Conservation (phyloP, 1,140 invertebrate genomes). For the Trachymyrmex cornetzi region DNA sequence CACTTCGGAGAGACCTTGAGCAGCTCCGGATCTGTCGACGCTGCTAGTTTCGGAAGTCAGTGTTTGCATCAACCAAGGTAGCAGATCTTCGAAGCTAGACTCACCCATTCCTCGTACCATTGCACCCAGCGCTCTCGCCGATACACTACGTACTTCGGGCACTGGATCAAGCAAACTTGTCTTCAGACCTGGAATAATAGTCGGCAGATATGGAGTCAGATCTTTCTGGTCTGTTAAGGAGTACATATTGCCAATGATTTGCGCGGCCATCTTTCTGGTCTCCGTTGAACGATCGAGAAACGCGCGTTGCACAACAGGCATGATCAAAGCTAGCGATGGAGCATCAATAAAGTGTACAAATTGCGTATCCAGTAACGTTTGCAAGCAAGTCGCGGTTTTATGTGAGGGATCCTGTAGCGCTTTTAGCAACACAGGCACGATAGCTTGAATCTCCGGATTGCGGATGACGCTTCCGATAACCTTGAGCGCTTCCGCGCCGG, state of each 20-base stretch:
- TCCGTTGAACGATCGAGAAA: constrained; percentile 99
- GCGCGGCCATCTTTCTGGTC: constrained; percentile 99
- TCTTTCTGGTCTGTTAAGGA: constrained; percentile 99
- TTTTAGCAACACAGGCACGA: constrained; percentile 96
- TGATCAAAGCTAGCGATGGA: constrained; percentile 98
- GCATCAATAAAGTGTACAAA: constrained; percentile 99
- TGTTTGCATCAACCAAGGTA: constrained; percentile 99
- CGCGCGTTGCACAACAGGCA: constrained; percentile 99
- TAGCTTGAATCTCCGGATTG: constrained; percentile 99
- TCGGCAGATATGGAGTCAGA: constrained; percentile 97
- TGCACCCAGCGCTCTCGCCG: constrained; percentile 97
- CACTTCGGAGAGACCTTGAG: constrained; percentile 98
- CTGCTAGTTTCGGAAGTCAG: constrained; percentile 98
- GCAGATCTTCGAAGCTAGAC: constrained; percentile 96
- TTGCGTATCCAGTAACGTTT: constrained; percentile 97
- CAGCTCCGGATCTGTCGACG: constrained; percentile 98
- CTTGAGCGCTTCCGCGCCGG: constrained; percentile 97
- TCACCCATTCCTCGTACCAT: constrained; percentile 99
- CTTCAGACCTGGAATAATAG: constrained; percentile 98
- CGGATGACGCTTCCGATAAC: constrained; percentile 99
- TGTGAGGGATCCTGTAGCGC: constrained; percentile 98
- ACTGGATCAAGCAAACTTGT: constrained; percentile 98
- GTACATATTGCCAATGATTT: constrained; percentile 99
- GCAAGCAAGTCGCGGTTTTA: constrained; percentile 96
- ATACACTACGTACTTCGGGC: constrained; percentile 97